Percentiles rank a stretch among this genome's conserved stretches.
Conservation (phyloP, 2,113 vertebrate genomes). For the Cynopterus brachyotis region DNA sequence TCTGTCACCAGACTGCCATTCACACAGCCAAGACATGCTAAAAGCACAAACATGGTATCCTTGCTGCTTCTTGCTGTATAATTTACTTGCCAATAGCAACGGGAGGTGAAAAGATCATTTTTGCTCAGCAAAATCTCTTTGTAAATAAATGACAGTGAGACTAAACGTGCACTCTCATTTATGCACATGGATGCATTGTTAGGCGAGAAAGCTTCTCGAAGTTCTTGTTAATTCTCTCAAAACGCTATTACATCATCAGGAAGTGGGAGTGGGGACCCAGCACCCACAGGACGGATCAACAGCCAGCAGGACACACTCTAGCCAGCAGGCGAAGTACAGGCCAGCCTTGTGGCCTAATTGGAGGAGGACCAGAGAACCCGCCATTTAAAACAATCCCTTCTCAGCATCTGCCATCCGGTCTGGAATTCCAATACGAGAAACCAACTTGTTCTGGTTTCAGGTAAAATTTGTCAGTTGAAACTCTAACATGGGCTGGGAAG, state of each 20-base stretch:
- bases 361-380: background rate
- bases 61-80: background rate
- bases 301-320: background rate
- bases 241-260: background rate
- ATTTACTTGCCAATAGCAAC: background rate
- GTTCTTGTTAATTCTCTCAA: background rate
- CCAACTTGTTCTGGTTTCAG: background rate
- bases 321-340: background rate
- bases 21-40: fast-evolving
- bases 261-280: background rate
- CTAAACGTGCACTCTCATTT: no score
- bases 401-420: background rate
- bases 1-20: background rate
- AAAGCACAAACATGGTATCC: background rate
- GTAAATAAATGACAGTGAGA: background rate
- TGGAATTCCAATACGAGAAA: background rate
- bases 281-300: background rate
- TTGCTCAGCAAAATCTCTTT: background rate
- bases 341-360: background rate
- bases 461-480: background rate
- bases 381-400: background rate
- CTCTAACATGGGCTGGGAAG: background rate
- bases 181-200: fast-evolving
- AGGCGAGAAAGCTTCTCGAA: background rate
- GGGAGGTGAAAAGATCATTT: background rate